Evolutionary conservation across 2,888 invertebrate species (phyloP).

Genomic region (Platerodrilus igneus): DNA sequence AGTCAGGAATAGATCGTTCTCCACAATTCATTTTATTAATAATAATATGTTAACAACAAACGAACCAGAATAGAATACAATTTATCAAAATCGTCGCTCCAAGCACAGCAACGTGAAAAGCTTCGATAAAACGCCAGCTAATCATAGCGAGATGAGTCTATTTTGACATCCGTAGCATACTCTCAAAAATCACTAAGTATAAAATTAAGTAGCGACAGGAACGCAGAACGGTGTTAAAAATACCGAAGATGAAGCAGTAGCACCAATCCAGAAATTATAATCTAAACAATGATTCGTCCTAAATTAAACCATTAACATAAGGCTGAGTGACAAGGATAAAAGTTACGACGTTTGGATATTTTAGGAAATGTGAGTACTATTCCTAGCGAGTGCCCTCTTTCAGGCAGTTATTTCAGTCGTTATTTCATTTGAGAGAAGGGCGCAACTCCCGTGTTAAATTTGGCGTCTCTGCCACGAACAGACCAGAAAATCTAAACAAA

Average conservation of each 20-base stretch:
- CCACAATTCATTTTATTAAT: slow-evolving; percentile 42
- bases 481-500: slow-evolving; percentile 44
- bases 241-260: slow-evolving; percentile 35
- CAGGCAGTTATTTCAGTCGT: slow-evolving; percentile 43
- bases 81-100: slow-evolving; percentile 48
- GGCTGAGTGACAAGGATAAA: slow-evolving; percentile 20
- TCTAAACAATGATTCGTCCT: slow-evolving; percentile 34
- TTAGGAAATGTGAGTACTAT: slow-evolving; percentile 31
- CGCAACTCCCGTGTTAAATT: slow-evolving; percentile 40
- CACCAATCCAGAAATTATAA: slow-evolving; percentile 37
- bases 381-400: slow-evolving; percentile 41
- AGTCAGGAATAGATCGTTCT: slow-evolving; percentile 21
- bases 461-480: slow-evolving; percentile 42
- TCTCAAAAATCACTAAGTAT: slow-evolving; percentile 34
- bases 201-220: slow-evolving; percentile 42
- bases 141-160: slow-evolving; percentile 51
- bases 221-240: slow-evolving; percentile 37
- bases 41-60: slow-evolving; percentile 45
- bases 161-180: slow-evolving; percentile 34
- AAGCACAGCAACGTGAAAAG: slow-evolving; percentile 52
- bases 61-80: slow-evolving; percentile 41
- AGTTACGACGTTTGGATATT: slow-evolving; percentile 15
- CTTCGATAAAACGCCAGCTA: slow-evolving; percentile 54
- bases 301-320: slow-evolving; percentile 13
- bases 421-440: slow-evolving; percentile 40